Evolutionary conservation across 2,888 invertebrate species (phyloP), one percentile per base, ranked within the genome.

Genomic region (Eilema griseolum): DNA sequence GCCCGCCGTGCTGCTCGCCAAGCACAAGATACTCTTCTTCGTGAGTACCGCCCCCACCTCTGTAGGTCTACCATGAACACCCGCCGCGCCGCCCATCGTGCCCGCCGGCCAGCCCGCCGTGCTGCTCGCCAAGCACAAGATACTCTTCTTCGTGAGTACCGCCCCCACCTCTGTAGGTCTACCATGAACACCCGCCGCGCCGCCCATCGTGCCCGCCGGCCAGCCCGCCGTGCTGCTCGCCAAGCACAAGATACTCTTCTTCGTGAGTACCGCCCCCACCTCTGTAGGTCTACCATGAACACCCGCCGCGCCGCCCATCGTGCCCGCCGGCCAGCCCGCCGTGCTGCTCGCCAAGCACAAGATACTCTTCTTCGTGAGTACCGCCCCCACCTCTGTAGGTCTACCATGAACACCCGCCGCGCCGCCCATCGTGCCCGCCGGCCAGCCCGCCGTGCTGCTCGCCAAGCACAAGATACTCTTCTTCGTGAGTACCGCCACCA

Each of bases 31-130:
- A 86, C 96, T 99, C 8, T 98, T 99, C 93, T 99, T 99, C 92
- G 98, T 99, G 91, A 97, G 97, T 96, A 65, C 12, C 31, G 1
- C 33, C 33, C 0, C 33, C 12, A 1, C 33, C 33, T 37, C 33
- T 37, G 33, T 37, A 33, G 33, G 12, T 0, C 33, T 12, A 2
- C 33, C 33, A 8, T 4, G 33, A 76, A 96, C 96, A 88, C 93
- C 93, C 79, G 90, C 87, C 33, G 86, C 90, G 82, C 89, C 90
- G n/a, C 59, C 97, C 67, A 98, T 99, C 83, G 97, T 98, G 80
- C 98, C 99, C n/a, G 97, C 97, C 68, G 99, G 99, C 12, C 98
- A 97, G 93, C 97, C 98, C 31, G 98, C 98, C 65, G 97, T 99
- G 81, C 96, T 98, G 72, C 97, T 98, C 78, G 97, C 97, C 81